A percentile compares a stretch with the other conserved stretches of the same genome.
Conservation (phyloP, 2,888 invertebrate species). For the Liodrosophila aerea region DNA sequence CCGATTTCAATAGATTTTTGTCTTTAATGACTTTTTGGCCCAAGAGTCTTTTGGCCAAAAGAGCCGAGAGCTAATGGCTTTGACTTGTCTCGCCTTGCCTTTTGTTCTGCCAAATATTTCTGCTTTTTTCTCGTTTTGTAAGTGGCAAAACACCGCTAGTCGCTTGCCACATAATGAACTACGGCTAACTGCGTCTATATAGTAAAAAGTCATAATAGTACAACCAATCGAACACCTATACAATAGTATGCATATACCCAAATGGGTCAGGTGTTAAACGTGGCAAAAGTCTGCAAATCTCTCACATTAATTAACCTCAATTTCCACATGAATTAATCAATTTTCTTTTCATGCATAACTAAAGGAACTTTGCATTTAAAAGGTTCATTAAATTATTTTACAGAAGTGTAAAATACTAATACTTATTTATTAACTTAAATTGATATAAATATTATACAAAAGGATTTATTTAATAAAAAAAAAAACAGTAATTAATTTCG, state of each 20-base stretch:
- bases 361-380: no score
- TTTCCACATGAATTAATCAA: constrained; percentile 2
- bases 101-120: constrained; percentile 61
- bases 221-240: constrained; percentile 23
- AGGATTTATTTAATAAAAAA: no score
- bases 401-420: no score
- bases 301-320: constrained; percentile 25
- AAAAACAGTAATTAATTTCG: no score
- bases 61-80: constrained; percentile 29
- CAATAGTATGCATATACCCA: constrained; percentile 10
- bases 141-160: constrained; percentile 39
- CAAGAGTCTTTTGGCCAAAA: constrained; percentile 24
- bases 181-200: constrained; percentile 22
- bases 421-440: no score
- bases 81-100: constrained; percentile 32
- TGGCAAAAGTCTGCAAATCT: constrained; percentile 22
- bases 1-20: constrained; percentile 68
- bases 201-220: constrained; percentile 1
- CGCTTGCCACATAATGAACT: constrained; percentile 23
- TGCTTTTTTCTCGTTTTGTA: constrained; percentile 15
- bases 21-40: constrained; percentile 70
- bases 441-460: no score
- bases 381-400: no score
- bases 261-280: constrained; percentile 34
- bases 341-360: constrained; percentile 6